These are phyloP conservation scores for Hedya salicella DNA, from an alignment of 2,888 invertebrate genomes.

Conservation along the genomic window DNA sequence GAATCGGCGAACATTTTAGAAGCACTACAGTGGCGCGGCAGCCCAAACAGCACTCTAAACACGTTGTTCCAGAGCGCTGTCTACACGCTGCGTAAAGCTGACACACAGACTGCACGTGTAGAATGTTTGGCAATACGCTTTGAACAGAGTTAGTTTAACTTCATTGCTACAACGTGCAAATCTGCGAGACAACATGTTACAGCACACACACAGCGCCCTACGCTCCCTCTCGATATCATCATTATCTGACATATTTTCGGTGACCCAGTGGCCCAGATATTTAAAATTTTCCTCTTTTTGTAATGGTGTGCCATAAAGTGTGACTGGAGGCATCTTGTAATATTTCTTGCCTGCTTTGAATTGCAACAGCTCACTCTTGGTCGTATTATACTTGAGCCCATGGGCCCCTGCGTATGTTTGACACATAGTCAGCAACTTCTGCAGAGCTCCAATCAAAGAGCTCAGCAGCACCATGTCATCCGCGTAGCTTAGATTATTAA, in stretches of 20 bases:
- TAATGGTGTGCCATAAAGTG: background rate
- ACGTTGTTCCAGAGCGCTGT: background rate
- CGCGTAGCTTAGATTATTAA: constrained; percentile 23
- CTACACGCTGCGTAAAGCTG: background rate
- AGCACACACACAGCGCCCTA: constrained; percentile 39
- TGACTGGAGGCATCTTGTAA: background rate
- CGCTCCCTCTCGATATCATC: constrained; percentile 43
- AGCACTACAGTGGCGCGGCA: background rate
- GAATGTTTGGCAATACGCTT: constrained; percentile 1
- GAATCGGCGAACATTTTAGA: too few species aligned
- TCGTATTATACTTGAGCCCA: background rate
- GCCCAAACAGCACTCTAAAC: constrained; percentile 1
- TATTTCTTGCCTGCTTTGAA: background rate
- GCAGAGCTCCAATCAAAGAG: too few species aligned
- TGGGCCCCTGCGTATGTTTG: too few species aligned
- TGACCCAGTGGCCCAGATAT: constrained; percentile 35
- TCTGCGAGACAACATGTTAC: constrained; percentile 42
- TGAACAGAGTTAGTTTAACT: background rate
- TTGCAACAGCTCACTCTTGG: constrained; percentile 6
- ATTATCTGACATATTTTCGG: constrained; percentile 26
- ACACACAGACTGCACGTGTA: background rate
- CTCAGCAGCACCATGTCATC: background rate
- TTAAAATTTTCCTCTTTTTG: background rate
- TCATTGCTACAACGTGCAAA: constrained; percentile 24
- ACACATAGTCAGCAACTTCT: too few species aligned